These are phyloP conservation scores for Disparrhopalites patrizii DNA, from an alignment of 2,888 invertebrate genomes.

Conservation along the genomic window DNA sequence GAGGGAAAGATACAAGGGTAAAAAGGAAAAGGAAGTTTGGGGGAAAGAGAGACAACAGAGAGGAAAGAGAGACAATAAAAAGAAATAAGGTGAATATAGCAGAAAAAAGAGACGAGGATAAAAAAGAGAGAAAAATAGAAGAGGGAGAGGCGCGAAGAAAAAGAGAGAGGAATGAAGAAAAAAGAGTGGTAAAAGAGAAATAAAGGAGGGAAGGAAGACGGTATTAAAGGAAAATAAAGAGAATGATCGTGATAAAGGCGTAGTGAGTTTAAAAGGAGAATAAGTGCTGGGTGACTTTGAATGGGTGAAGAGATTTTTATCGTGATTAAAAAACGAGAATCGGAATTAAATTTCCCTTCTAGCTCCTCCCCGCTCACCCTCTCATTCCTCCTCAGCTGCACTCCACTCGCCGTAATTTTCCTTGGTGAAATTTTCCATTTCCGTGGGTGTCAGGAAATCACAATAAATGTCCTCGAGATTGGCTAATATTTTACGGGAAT, in stretches of 20 bases:
- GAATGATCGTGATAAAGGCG: background rate
- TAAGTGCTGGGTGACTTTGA: conserved; percentile 21
- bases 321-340: conserved; percentile 46
- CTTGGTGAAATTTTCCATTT: conserved; percentile 44
- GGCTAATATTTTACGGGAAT: conserved; percentile 45
- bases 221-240: background rate
- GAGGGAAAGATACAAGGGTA: too few relatives aligned
- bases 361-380: conserved; percentile 19
- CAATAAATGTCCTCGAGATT: conserved; percentile 47
- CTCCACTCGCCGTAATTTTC: conserved; percentile 15
- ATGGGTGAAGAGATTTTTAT: conserved; percentile 35
- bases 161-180: background rate
- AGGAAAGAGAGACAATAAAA: too few relatives aligned
- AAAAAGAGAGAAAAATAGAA: too few relatives aligned
- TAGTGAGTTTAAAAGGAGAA: conserved; percentile 13
- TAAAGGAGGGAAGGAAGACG: too few relatives aligned
- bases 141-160: background rate
- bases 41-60: too few relatives aligned
- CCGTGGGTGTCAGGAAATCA: conserved; percentile 48
- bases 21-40: too few relatives aligned
- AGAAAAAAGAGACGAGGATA: too few relatives aligned
- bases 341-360: conserved; percentile 45
- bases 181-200: too few relatives aligned
- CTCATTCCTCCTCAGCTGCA: conserved; percentile 23
- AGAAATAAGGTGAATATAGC: too few relatives aligned